Conservation (phyloP, 2,888 invertebrate species). For the Erebia palarica region DNA sequence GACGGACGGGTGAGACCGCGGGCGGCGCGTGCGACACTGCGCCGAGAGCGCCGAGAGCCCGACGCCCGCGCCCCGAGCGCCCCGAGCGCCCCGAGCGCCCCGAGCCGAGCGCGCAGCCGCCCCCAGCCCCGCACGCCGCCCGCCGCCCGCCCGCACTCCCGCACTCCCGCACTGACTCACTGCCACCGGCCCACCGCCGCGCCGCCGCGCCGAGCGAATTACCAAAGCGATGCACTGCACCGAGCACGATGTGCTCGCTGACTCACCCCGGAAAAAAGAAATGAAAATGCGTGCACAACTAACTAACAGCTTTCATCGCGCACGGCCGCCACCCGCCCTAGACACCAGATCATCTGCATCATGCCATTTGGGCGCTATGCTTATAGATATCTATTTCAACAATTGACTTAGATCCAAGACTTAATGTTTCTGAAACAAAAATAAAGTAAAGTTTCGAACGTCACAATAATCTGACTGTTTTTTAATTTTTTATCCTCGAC, state of each 20-base stretch:
- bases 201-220: slow-evolving; percentile 13
- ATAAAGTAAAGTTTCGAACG: no score
- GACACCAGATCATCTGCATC: not conserved
- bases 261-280: not conserved
- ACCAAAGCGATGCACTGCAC: not conserved
- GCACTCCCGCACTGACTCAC: slow-evolving; percentile 25
- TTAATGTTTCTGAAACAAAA: no score
- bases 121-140: slow-evolving; percentile 32
- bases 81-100: slow-evolving; percentile 45
- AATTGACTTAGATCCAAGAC: no score
- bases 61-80: slow-evolving; percentile 44
- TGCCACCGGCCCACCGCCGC: slow-evolving; percentile 28
- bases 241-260: slow-evolving; percentile 15
- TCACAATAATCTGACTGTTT: no score
- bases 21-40: slow-evolving; percentile 78
- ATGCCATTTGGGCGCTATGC: not conserved
- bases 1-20: slow-evolving; percentile 77
- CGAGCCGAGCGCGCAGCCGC: slow-evolving; percentile 43
- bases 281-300: slow-evolving; percentile 2
- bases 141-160: slow-evolving; percentile 37
- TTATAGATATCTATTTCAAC: no score
- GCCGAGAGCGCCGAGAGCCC: slow-evolving; percentile 45
- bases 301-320: not conserved
- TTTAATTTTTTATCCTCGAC: no score
- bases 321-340: not conserved